Evolutionary conservation across 2,113 vertebrate species (phyloP).

Genomic region (Chrysemys picta): DNA sequence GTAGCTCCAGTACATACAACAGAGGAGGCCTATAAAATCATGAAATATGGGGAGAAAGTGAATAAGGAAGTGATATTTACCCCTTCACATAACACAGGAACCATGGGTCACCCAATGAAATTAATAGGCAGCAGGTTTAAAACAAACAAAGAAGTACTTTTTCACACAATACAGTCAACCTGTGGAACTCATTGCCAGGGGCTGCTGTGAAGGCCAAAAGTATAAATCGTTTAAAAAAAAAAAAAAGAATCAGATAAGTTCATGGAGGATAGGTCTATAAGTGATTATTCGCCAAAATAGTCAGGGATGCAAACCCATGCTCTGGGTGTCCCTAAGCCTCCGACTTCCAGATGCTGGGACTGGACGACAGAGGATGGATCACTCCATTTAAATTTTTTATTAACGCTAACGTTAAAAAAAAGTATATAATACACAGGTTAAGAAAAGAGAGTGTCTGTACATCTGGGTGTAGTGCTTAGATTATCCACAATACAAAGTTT

Average conservation of each 20-base stretch:
- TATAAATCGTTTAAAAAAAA: background rate
- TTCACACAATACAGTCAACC: background rate
- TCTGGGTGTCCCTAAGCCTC: background rate
- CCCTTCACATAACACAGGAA: background rate
- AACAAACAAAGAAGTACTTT: background rate
- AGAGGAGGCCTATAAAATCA: background rate
- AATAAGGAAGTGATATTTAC: background rate
- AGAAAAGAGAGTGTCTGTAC: too few species aligned
- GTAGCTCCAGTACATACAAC: background rate
- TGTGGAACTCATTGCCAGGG: background rate
- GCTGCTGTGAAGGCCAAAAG: background rate
- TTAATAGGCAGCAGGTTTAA: background rate
- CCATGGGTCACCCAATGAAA: background rate
- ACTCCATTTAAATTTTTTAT: too few species aligned
- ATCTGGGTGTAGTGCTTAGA: too few species aligned
- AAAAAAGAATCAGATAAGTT: background rate
- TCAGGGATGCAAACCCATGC: background rate
- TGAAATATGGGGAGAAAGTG: background rate
- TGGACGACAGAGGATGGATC: background rate
- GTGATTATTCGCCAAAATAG: background rate
- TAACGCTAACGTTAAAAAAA: too few species aligned
- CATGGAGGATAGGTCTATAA: background rate
- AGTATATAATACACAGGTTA: too few species aligned
- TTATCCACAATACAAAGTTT: too few species aligned
- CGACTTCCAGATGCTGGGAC: background rate